Evolutionary conservation across 35 echinoderm and acorn worm genomes (phyloP).

Genomic region (Holothuria glaberrima): DNA sequence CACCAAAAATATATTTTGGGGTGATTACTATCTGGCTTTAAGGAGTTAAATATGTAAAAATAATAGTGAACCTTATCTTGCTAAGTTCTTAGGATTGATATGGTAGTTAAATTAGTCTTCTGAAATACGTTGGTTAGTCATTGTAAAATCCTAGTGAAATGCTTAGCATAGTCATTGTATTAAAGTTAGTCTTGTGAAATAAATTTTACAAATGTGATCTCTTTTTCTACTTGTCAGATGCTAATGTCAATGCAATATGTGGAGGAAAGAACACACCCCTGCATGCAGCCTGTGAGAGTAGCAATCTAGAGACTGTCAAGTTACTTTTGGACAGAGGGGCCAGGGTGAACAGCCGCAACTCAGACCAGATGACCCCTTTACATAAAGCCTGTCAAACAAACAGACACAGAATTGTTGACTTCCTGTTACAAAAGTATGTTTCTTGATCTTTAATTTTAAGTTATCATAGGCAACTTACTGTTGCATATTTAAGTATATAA

Average conservation of each 20-base stretch:
- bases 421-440: conserved; percentile 77
- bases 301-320: conserved; percentile 80
- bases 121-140: no score
- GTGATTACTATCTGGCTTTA: no score
- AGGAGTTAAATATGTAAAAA: no score
- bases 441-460: neutral
- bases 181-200: no score
- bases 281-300: conserved; percentile 74
- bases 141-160: no score
- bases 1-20: no score
- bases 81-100: no score
- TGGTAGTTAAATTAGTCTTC: no score
- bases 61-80: no score
- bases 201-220: no score
- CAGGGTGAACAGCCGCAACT: conserved; percentile 71
- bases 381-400: conserved; percentile 82
- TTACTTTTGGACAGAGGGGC: conserved; percentile 71
- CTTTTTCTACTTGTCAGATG: conserved; percentile 55
- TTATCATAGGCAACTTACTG: neutral
- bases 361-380: conserved; percentile 81
- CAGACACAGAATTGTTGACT: conserved; percentile 80
- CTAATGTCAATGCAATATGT: conserved; percentile 78
- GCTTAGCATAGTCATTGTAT: no score
- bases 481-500: no score
- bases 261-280: conserved; percentile 78